Evolutionary conservation across 2,888 invertebrate genomes (phyloP), one percentile per base, ranked within the genome.

Genomic region (Monopis laevigella): DNA sequence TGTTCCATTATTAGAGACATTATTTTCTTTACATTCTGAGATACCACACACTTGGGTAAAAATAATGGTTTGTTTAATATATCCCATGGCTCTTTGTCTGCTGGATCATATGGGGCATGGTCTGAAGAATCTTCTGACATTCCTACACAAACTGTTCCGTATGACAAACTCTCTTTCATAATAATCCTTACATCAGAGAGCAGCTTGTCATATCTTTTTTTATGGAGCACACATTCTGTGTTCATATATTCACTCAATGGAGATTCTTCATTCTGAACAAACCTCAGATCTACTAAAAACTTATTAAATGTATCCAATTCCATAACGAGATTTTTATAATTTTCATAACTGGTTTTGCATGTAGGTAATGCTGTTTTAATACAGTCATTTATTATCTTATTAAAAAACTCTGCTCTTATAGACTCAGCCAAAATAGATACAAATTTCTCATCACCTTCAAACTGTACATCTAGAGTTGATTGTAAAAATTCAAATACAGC

Each of bases 401-500:
- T 60, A 13, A 78, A 81, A 50, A 82, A 82, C 41, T 68, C 72
- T 1, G 68, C 57, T 18, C 62, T 53, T 2, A 72, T 65, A 1
- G 64, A 66, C 27, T 75, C 69, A 0, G 74, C 66, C 45, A 82
- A 72, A 0, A 75, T 59, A 51, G 69, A 65, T 24, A 80, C 69
- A 27, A 82, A 80, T 16, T 67, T 65, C 42, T 62, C 57, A 12
- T 69, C 67, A 40, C 59, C 56, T 39, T 75, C 68, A 53, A 81
- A 68, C 29, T 69, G 66, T 1, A 65, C 62, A 0, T 77, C 78
- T 2, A 82, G 52, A 0, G 75, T 75, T 8, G 73, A 69, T 34
- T 78, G 69, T 0, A 82, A 51, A 43, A 80, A 82, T 46, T 80
- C 82, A 60, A 82, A 81, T 35, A 78, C 62, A 2, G 72, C 73